Evolutionary conservation across 92 coral and sea anemone genomes (phyloP).

Genomic region (Actinostola sp.): DNA sequence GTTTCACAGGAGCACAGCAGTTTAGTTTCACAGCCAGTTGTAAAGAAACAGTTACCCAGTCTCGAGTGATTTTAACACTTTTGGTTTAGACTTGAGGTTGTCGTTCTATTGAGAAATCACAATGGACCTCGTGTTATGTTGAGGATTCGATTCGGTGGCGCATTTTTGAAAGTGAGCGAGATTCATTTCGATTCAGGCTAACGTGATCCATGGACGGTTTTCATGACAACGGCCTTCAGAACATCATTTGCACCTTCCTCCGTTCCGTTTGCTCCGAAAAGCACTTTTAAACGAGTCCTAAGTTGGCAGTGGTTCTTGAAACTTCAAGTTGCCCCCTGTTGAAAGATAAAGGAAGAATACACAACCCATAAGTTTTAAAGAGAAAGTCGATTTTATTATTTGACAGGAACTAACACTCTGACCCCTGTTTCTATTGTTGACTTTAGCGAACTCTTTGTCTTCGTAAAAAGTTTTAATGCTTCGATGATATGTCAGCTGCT

Average conservation of each 20-base stretch:
- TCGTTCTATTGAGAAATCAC: slow-evolving; percentile 41
- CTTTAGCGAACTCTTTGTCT: slow-evolving; percentile 57
- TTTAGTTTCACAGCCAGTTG: slow-evolving; percentile 56
- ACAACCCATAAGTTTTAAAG: slow-evolving; percentile 79
- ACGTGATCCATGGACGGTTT: neutral
- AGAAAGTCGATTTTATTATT: slow-evolving; percentile 72
- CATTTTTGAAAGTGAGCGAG: neutral
- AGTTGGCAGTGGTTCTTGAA: slow-evolving; percentile 67
- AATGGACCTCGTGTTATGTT: slow-evolving; percentile 59
- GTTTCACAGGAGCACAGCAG: slow-evolving; percentile 40
- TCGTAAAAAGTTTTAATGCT: slow-evolving; percentile 76
- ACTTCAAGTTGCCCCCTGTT: slow-evolving; percentile 78
- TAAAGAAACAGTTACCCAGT: slow-evolving; percentile 16
- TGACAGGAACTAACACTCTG: slow-evolving; percentile 68
- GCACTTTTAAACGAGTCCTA: slow-evolving; percentile 27
- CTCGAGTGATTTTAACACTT: slow-evolving; percentile 51
- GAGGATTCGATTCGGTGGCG: neutral
- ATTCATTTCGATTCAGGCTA: neutral
- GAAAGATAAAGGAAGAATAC: slow-evolving; percentile 79
- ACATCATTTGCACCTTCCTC: slow-evolving; percentile 11
- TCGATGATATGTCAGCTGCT: slow-evolving; percentile 72
- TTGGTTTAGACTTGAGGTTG: slow-evolving; percentile 12
- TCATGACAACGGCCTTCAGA: slow-evolving; percentile 11
- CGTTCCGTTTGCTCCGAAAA: slow-evolving; percentile 2
- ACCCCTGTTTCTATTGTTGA: slow-evolving; percentile 62